These are phyloP conservation scores for Drosophila melanogaster DNA, from an alignment of 1,140 invertebrate genomes.

Conservation along the genomic window DNA sequence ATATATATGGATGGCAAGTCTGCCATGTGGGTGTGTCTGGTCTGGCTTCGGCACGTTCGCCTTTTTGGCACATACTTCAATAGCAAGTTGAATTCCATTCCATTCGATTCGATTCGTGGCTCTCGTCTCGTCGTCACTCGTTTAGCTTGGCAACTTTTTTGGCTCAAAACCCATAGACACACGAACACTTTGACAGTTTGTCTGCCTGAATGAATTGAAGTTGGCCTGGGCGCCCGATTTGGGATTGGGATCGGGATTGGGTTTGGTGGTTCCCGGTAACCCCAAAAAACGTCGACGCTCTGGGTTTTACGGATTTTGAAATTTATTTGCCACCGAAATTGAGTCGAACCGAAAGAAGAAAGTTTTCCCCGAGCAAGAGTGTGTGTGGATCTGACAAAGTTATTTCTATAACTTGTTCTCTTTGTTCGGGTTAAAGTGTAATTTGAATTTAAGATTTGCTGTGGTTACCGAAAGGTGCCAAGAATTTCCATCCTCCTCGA, in stretches of 20 bases:
- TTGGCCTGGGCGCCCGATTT: constrained; percentile 4
- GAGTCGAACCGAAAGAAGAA: constrained; percentile 63
- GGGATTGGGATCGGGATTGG: background rate
- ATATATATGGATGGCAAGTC: constrained; percentile 1
- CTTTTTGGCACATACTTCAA: constrained; percentile 83
- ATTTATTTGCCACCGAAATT: constrained; percentile 73
- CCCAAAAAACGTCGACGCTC: constrained; percentile 70
- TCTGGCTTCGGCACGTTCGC: constrained; percentile 57
- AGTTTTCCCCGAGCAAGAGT: constrained; percentile 32
- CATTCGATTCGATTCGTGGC: constrained; percentile 66
- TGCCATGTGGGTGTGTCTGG: constrained; percentile 25
- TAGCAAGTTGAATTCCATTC: constrained; percentile 79
- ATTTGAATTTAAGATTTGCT: constrained; percentile 83
- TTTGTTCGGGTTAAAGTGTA: constrained; percentile 75
- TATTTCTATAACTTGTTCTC: constrained; percentile 76
- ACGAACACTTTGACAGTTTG: constrained; percentile 74
- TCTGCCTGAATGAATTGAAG: constrained; percentile 53
- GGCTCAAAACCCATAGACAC: constrained; percentile 29
- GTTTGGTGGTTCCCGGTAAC: constrained; percentile 19
- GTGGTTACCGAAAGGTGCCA: constrained; percentile 66
- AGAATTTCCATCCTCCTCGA: constrained; percentile 9
- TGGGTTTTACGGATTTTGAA: constrained; percentile 77
- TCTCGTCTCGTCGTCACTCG: constrained; percentile 71
- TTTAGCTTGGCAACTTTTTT: constrained; percentile 77
- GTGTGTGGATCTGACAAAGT: constrained; percentile 46